Evolutionary conservation across 2,888 invertebrate genomes (phyloP), one percentile per base, ranked within the genome.

Genomic region (Drosophila seclusa): DNA sequence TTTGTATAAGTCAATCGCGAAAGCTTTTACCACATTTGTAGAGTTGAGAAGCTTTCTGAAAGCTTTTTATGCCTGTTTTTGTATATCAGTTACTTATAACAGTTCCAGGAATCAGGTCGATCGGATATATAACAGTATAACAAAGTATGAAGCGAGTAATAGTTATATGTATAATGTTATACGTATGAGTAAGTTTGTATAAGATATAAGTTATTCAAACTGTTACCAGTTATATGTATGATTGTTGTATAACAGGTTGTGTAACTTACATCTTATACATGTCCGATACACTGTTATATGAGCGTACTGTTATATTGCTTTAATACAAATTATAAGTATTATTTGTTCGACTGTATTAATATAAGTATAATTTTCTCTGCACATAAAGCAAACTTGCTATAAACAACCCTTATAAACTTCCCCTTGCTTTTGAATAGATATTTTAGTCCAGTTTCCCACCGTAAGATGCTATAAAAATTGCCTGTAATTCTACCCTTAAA

Each of bases 61-160:
- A 66, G 53, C 45, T 27, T 4, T 32, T 75, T 73, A 62, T 61
- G 42, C 73, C 76, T 54, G 32, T 42, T 38, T 29, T n/a, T 8
- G 6, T 29, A 34, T 29, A 29, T 13, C 13, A 18, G 13, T 5
- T 24, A 3, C 1, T 2, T 29, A 21, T 21, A 32, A 27, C 29
- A 52, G 11, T 27, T 34, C 10, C 2, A 10, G 0, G 3, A n/a
- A n/a, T 11, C 16, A 4, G 18, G 29, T 24, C 32, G 48, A 6
- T 40, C 1, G 6, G 40, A 16, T 45, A 8, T 45, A 45, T 45
- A 8, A 36, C 13, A 1, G 16, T 45, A 45, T 16, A 16, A 36
- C 24, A 48, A 40, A 18, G 2, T 36, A n/a, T 13, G 13, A 27
- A 8, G n/a, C 10, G 6, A n/a, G 4, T 18, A 31, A 55, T 10